These are phyloP conservation scores for Paramuricea clavata DNA, from an alignment of 92 coral and sea anemone species.

Conservation along the genomic window DNA sequence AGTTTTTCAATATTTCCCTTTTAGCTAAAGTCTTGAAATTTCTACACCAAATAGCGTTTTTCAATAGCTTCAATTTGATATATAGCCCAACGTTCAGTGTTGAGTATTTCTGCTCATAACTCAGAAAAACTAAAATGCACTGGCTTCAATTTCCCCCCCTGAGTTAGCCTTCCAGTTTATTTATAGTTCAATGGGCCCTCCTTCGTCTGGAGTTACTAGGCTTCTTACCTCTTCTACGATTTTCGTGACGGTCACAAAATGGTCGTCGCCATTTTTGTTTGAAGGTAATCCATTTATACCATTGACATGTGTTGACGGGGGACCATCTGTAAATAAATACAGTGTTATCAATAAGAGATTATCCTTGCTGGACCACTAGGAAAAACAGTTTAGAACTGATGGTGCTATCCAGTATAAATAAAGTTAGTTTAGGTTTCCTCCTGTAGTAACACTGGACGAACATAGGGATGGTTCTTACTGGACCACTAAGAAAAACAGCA, in stretches of 20 bases:
- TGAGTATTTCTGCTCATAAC: no score
- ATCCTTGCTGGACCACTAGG: background rate
- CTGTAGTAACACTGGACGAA: background rate
- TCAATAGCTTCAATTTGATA: no score
- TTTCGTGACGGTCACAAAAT: conserved; percentile 94
- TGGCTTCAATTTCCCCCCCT: no score
- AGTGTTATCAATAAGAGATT: background rate
- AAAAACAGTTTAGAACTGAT: background rate
- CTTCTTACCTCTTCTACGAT: conserved; percentile 90
- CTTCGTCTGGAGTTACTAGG: no score
- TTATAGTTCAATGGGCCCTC: no score
- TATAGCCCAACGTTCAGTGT: no score
- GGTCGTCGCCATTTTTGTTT: conserved; percentile 73
- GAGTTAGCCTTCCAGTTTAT: no score
- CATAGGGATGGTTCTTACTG: background rate
- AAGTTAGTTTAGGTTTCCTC: conserved; percentile 7
- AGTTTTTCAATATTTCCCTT: no score
- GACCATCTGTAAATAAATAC: background rate
- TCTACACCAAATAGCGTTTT: no score
- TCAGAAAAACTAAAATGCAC: no score
- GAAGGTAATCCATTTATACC: conserved; percentile 34
- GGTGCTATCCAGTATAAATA: conserved; percentile 3
- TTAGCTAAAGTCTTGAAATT: no score
- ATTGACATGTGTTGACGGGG: background rate
- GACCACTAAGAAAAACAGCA: background rate